Percentiles rank a stretch among this genome's conserved stretches.
Evolutionary conservation across 2,113 vertebrate species (phyloP).

Genomic region (Neogobius melanostomus): DNA sequence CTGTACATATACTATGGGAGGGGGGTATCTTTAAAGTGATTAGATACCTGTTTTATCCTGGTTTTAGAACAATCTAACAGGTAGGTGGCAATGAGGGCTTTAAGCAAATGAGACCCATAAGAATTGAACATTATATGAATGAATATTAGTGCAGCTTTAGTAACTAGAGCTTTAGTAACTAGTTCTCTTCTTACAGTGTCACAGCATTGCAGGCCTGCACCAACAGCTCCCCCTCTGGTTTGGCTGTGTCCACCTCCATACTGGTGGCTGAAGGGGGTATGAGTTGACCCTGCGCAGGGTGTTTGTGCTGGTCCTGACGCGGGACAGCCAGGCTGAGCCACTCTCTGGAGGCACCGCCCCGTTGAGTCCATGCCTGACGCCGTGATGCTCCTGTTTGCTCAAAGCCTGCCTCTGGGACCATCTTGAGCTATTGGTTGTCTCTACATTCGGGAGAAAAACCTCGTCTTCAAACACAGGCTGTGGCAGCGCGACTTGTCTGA

Average conservation of each 20-base stretch:
- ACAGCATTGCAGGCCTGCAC: not conserved
- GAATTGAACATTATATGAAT: no score
- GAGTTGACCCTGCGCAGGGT: conserved; percentile 28
- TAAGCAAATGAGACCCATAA: no score
- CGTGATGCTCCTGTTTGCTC: not conserved
- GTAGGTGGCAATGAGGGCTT: no score
- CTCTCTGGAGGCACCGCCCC: not conserved
- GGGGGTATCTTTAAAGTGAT: no score
- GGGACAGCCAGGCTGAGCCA: conserved; percentile 16
- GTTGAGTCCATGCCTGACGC: not conserved
- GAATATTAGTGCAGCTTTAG: no score
- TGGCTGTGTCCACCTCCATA: conserved; percentile 35
- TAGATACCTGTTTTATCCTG: no score
- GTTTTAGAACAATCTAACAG: no score
- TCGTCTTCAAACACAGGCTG: not conserved
- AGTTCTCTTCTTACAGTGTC: conserved; percentile 41
- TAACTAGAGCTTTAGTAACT: not conserved
- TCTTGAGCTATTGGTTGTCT: not conserved
- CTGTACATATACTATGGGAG: no score
- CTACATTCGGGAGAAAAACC: not conserved
- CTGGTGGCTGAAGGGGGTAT: conserved; percentile 40
- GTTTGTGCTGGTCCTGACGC: conserved; percentile 6
- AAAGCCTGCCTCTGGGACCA: conserved; percentile 4
- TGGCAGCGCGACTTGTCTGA: not conserved
- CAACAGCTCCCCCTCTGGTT: not conserved